Evolutionary conservation across 2,113 vertebrate species (phyloP).

Genomic region (Talpa occidentalis): DNA sequence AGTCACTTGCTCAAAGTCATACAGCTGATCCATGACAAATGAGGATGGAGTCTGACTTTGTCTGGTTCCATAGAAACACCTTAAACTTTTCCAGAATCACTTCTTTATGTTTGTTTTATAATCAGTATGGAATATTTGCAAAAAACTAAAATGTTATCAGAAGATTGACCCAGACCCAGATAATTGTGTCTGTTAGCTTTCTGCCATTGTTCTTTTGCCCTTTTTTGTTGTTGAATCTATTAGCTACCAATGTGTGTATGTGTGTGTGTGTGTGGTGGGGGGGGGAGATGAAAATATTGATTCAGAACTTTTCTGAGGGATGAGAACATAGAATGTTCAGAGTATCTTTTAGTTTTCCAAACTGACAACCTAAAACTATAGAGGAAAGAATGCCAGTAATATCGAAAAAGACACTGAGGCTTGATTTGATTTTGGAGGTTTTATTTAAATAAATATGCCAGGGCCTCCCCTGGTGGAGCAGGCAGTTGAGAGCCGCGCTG

Average conservation of each 20-base stretch:
- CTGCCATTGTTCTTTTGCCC: neutral
- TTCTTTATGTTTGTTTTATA: neutral
- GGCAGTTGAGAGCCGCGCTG: no score
- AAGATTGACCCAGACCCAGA: neutral
- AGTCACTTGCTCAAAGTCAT: neutral
- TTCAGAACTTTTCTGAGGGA: neutral
- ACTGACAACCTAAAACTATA: neutral
- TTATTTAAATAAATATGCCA: neutral
- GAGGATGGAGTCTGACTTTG: neutral
- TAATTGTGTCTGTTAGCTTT: neutral
- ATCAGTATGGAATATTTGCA: neutral
- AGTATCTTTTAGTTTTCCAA: neutral
- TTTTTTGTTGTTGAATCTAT: neutral
- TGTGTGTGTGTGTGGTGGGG: no score
- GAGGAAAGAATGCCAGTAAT: neutral
- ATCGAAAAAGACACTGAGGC: neutral
- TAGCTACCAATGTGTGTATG: neutral
- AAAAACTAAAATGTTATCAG: neutral
- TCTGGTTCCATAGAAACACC: neutral
- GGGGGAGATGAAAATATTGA: constrained; percentile 33
- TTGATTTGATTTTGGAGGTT: neutral
- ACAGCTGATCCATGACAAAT: neutral
- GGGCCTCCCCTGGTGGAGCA: no score
- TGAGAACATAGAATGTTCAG: neutral
- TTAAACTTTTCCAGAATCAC: neutral